phyloP scores from a whole-genome alignment of 1,140 invertebrate species.

The Acromyrmex echinatior region DNA sequence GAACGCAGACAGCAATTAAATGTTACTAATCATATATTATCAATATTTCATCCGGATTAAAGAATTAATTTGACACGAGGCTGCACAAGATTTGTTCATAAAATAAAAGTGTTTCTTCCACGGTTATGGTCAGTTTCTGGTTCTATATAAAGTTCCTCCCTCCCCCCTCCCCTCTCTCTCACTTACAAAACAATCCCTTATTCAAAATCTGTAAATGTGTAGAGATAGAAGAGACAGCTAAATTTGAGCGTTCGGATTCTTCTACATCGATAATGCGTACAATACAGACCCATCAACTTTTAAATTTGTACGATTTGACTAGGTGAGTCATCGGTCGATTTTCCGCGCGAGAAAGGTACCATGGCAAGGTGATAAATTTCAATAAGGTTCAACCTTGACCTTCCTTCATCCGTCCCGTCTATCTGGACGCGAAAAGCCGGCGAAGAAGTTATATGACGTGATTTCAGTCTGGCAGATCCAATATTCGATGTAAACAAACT shows the following conservation, averaged over 20 bases:
- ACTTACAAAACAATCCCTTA: neutral
- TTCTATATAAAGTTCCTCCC: neutral
- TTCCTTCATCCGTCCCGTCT: constrained; percentile 59
- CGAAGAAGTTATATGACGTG: constrained; percentile 55
- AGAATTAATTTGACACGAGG: neutral
- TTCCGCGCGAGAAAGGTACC: constrained; percentile 35
- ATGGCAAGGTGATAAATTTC: constrained; percentile 65
- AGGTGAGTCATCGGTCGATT: constrained; percentile 68
- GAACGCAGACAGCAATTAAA: constrained; percentile 8
- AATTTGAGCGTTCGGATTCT: neutral
- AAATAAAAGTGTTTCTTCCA: no score
- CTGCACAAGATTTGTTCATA: no score
- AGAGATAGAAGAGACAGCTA: neutral
- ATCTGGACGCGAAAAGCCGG: constrained; percentile 33
- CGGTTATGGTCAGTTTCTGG: neutral
- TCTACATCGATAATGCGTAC: neutral
- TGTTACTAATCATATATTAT: constrained; percentile 28
- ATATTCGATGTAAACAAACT: constrained; percentile 49
- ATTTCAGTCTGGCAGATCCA: constrained; percentile 55
- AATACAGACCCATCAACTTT: neutral
- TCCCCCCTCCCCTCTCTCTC: no score
- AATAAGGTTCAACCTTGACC: constrained; percentile 67
- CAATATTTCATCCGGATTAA: neutral
- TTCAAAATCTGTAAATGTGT: neutral
- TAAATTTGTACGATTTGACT: constrained; percentile 38